Evolutionary conservation across 1,140 invertebrate genomes (phyloP).

Genomic region (Charaxes varanes): DNA sequence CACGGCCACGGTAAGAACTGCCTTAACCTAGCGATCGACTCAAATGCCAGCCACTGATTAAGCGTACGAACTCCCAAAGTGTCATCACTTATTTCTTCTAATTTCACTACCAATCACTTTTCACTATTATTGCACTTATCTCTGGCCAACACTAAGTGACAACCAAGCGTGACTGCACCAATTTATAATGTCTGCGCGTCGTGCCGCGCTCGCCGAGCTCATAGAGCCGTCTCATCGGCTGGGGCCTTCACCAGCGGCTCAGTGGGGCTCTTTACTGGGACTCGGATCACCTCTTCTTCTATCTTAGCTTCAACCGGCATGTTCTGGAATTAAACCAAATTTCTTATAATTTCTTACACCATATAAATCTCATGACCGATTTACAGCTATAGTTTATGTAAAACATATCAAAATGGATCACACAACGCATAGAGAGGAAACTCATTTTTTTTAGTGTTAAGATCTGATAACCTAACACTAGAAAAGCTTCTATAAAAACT

Average conservation of each 20-base stretch:
- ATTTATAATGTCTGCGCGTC: constrained; percentile 31
- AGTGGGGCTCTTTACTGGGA: constrained; percentile 37
- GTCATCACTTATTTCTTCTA: neutral
- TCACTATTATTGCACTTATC: neutral
- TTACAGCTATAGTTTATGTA: too few species aligned
- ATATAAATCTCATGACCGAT: too few species aligned
- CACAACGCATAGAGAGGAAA: too few species aligned
- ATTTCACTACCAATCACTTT: neutral
- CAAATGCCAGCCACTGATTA: neutral
- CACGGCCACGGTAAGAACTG: neutral
- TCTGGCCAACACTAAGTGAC: neutral
- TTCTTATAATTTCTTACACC: too few species aligned
- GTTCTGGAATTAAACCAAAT: constrained; percentile 41
- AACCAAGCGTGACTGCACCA: neutral
- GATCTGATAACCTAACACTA: too few species aligned
- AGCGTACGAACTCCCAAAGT: neutral
- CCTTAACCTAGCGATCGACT: neutral
- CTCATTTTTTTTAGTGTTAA: too few species aligned
- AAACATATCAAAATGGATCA: too few species aligned
- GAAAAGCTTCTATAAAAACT: too few species aligned
- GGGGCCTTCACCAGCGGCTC: constrained; percentile 28
- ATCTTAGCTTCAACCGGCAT: constrained; percentile 51
- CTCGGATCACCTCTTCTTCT: constrained; percentile 47
- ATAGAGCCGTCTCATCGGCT: constrained; percentile 59
- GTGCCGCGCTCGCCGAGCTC: constrained; percentile 35